Evolutionary conservation across 23 tunicate species (phyloP), one percentile per base, ranked within the genome.

Genomic region (Ascidia mentula): DNA sequence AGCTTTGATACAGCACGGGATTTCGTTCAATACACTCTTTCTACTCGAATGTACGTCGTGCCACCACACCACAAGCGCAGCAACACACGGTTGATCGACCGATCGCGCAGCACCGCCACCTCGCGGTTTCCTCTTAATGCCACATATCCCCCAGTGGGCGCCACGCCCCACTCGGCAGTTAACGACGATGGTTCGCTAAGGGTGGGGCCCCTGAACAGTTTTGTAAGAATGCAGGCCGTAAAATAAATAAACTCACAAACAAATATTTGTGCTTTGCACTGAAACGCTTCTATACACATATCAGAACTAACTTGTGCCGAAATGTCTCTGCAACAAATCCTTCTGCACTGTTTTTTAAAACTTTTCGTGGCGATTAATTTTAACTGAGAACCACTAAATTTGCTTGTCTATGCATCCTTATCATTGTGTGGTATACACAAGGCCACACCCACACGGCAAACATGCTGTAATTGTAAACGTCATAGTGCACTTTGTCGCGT

Each of bases 1-100:
- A 90, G 89, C 46, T 90, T 90, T 80, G 96, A 90, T 26, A 76
- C 96, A 5, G 82, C 96, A 12, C 78, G 96, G 7, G 96, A 90
- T 20, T 90, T 90, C 78, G 89, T 90, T 32, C 89, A 85, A 36
- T 90, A 40, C 86, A 83, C 85, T 18, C 86, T 90, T 1, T 85
- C 89, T 4, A 73, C 96, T 4, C 60, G 77, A 69, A 60, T 85
- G 32, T 90, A 90, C 79, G 80, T 86, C 42, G 78, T 81, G 18
- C 87, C 85, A 6, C 32, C 72, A 20, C 37, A 40, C 18, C 65
- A 53, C 13, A 26, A 53, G 24, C 65, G 65, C 13, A 53, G 65
- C 65, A 53, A 28, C 28, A 53, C 65, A 53, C 65, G 65, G 24
- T 6, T 53, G 65, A 9, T 20, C 13, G 65, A 53, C 65, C 34